Evolutionary conservation across 2,797 vertebrate species (phyloP).

Genomic region (Siniperca obscura): DNA sequence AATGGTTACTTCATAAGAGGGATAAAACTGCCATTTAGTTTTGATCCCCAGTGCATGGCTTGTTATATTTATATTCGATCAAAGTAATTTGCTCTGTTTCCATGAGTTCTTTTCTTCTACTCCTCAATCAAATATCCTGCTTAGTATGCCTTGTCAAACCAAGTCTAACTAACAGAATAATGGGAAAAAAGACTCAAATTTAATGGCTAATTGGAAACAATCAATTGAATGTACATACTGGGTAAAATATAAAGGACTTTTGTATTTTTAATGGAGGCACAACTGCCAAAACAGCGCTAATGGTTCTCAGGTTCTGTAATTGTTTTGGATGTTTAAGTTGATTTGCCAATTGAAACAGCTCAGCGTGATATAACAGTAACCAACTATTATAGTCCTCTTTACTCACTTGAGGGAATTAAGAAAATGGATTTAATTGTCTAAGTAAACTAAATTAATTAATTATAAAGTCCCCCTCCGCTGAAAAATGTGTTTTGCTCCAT

Average conservation of each 20-base stretch:
- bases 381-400: constrained; percentile 13
- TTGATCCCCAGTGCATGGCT: not conserved
- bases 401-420: constrained; percentile 13
- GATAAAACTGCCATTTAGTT: not conserved
- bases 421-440: constrained; percentile 28
- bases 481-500: not conserved
- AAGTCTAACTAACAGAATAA: not conserved
- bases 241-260: constrained; percentile 18
- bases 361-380: constrained; percentile 21
- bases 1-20: constrained; percentile 41
- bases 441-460: not conserved
- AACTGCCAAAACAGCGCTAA: constrained; percentile 47
- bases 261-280: constrained; percentile 28
- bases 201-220: constrained; percentile 23
- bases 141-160: constrained; percentile 10
- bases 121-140: not conserved
- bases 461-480: not conserved
- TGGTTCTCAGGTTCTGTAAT: constrained; percentile 28
- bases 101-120: not conserved
- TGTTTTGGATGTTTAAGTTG: constrained; percentile 32
- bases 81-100: constrained; percentile 15
- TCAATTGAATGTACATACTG: not conserved
- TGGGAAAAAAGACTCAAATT: not conserved
- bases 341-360: constrained; percentile 23
- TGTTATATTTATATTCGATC: not conserved